phyloP scores from a whole-genome alignment of 2,797 vertebrate genomes.

The Typhlichthys subterraneus region DNA sequence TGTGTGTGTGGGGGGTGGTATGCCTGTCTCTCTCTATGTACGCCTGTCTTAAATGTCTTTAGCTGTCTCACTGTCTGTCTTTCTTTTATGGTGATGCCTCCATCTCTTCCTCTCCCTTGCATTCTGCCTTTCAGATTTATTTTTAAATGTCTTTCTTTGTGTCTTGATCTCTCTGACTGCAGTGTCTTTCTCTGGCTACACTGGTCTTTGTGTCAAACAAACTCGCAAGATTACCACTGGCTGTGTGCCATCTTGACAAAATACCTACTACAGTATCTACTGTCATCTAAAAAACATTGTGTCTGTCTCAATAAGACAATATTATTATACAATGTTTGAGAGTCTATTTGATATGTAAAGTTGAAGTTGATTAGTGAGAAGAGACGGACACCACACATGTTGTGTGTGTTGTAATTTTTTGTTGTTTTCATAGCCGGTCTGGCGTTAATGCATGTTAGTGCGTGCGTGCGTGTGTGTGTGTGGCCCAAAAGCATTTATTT shows the following conservation, averaged over 20 bases:
- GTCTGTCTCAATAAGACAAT: constrained; percentile 62
- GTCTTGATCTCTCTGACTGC: neutral
- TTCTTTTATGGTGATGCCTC: neutral
- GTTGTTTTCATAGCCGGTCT: too few relatives aligned
- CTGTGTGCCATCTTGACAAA: constrained; percentile 59
- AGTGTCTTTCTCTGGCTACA: neutral
- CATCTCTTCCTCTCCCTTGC: neutral
- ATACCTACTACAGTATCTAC: constrained; percentile 54
- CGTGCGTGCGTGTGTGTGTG: too few relatives aligned
- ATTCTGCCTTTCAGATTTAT: too few relatives aligned
- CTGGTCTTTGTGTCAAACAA: neutral
- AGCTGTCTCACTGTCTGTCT: too few relatives aligned
- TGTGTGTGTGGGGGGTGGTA: neutral
- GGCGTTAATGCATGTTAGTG: too few relatives aligned
- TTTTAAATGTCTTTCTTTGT: too few relatives aligned
- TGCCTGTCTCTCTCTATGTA: constrained; percentile 1
- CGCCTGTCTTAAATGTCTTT: too few relatives aligned
- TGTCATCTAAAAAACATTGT: constrained; percentile 67
- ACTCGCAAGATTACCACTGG: constrained; percentile 34
- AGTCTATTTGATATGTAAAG: too few relatives aligned
- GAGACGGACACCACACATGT: too few relatives aligned
- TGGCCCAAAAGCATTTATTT: too few relatives aligned
- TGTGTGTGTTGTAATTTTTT: too few relatives aligned
- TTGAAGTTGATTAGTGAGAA: too few relatives aligned
- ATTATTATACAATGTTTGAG: constrained; percentile 57